A percentile compares a stretch with the other conserved stretches of the same genome.
Conservation (phyloP, 2,113 vertebrate genomes). For the Antigone vipio region DNA sequence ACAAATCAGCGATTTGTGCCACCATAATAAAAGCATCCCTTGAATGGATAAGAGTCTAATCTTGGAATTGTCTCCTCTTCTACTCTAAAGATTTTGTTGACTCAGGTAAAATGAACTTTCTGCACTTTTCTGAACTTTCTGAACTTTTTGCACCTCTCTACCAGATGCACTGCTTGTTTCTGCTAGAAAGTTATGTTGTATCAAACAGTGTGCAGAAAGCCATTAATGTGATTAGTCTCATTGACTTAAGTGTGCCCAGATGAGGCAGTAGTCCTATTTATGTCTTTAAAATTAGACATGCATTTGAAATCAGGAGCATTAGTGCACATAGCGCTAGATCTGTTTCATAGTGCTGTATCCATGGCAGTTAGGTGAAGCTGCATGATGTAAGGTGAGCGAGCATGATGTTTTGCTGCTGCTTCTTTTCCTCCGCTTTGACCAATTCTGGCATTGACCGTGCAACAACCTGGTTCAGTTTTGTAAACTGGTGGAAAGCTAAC, state of each 20-base stretch:
- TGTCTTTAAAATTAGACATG: neutral
- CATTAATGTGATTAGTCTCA: neutral
- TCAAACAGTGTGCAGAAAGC: neutral
- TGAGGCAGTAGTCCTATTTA: neutral
- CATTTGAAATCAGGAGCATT: neutral
- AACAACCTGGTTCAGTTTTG: neutral
- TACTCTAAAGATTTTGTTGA: neutral
- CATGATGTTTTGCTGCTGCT: neutral
- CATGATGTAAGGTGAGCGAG: rapidly evolving
- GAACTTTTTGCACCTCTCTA: neutral
- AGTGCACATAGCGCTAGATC: neutral
- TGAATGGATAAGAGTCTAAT: neutral
- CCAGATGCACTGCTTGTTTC: neutral
- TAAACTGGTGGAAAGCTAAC: neutral
- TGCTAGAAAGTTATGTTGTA: neutral
- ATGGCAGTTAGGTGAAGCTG: neutral
- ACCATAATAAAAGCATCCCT: neutral
- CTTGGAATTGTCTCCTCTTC: neutral
- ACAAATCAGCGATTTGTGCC: neutral
- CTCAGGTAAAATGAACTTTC: neutral
- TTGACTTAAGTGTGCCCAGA: neutral
- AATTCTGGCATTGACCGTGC: neutral
- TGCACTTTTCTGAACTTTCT: neutral
- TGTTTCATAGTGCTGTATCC: neutral
- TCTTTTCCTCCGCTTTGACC: neutral